Base-by-base conservation (phyloP, 2,888 invertebrate genomes). In the Andrena bicolor region DNA sequence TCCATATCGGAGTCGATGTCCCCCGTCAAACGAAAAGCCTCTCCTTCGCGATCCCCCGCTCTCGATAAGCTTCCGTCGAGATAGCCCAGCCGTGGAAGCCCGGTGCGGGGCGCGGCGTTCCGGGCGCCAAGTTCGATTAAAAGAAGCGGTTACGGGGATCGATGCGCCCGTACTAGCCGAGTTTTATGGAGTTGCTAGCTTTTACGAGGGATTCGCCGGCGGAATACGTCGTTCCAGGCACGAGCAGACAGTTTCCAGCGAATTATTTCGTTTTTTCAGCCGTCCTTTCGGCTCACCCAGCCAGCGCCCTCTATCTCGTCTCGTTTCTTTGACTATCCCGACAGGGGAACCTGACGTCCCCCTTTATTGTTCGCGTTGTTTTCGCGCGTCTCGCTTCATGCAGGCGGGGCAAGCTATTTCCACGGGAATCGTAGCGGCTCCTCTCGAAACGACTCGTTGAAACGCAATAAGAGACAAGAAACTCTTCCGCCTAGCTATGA, bases 381-480 rank as follows among this genome's bases (percentile, higher is more conserved):
- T 20, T 63, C 63, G 32, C 73, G 70, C 68, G 63, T 69, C 64
- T 60, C 63, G 58, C 68, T 61, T 64, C 61, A 48, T 13, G 53
- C n/a, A 63, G 73, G 64, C 74, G 48, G 83, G 26, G 26, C 58
- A 56, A 76, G 74, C 41, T 56, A 72, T 83, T 83, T 83, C 72
- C 81, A 41, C 60, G 28, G n/a, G 30, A 58, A 53, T 49, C 75
- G 48, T 72, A 87, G 79, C 72, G 82, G 84, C 79, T 82, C 63
- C 84, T 76, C 68, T 65, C 70, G 82, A 80, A 84, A 85, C 84
- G 83, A 83, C 83, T 85, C 72, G 71, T 20, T 68, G 83, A 80
- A 82, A 88, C 83, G 88, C 86, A 88, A 88, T 88, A 88, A 88
- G 77, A 80, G 79, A 75, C 66, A 49, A 53, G 78, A 51, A 70